Conservation (phyloP, 2,113 vertebrate genomes). For the Dipodomys stephensi region DNA sequence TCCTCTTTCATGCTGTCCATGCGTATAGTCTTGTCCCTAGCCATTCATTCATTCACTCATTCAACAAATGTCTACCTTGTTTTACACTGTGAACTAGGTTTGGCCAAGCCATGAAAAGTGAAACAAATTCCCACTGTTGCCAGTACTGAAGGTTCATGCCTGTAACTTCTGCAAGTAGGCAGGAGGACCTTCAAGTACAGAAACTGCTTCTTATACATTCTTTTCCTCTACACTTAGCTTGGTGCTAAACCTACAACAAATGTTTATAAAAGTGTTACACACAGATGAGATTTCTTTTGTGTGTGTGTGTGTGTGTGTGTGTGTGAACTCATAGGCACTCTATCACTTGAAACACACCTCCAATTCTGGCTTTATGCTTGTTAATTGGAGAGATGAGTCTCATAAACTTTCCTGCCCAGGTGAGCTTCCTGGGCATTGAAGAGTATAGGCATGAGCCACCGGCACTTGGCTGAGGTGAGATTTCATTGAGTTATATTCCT, state of each 20-base stretch:
- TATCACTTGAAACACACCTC: too few relatives aligned
- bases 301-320: too few relatives aligned
- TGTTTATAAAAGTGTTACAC: background rate
- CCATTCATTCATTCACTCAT: background rate
- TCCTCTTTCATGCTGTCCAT: background rate
- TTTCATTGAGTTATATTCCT: background rate
- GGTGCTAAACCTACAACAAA: background rate
- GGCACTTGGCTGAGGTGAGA: background rate
- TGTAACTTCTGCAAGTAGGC: rapidly evolving
- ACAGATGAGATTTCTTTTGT: too few relatives aligned
- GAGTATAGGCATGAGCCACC: too few relatives aligned
- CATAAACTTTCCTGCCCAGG: too few relatives aligned
- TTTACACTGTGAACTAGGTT: background rate
- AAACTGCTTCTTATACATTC: background rate
- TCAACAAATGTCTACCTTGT: background rate
- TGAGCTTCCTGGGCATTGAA: too few relatives aligned
- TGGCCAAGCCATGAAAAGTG: background rate
- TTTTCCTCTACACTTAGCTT: background rate
- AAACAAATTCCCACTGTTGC: background rate
- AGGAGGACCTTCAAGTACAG: background rate
- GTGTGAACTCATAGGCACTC: too few relatives aligned
- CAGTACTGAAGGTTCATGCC: too few relatives aligned
- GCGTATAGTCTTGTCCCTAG: background rate
- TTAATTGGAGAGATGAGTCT: too few relatives aligned
- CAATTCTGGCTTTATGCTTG: too few relatives aligned